Conservation (phyloP, 2,797 vertebrate species). For the Rhinogobio ventralis region DNA sequence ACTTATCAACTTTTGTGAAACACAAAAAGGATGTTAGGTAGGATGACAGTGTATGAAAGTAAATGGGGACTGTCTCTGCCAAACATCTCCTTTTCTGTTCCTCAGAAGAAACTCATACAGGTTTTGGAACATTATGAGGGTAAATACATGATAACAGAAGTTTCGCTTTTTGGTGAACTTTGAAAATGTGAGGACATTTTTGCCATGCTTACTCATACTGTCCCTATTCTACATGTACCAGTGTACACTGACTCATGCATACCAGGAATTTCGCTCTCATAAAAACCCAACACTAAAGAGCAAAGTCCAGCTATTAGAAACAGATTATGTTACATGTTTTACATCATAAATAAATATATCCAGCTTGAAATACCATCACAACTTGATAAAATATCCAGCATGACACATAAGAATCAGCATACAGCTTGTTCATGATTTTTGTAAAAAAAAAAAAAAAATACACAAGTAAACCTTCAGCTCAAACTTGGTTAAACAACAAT, state of each 20-base stretch:
- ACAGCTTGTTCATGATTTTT: not conserved
- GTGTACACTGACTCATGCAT: conserved; percentile 24
- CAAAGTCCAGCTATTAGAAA: conserved; percentile 50
- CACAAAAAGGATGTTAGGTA: conserved; percentile 12
- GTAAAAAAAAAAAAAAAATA: not conserved
- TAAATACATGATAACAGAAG: not conserved
- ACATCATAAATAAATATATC: not conserved
- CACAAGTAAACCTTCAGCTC: not conserved
- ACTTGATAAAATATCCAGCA: not conserved
- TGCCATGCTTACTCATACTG: not conserved
- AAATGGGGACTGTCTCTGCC: not conserved
- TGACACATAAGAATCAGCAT: not conserved
- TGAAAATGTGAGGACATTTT: not conserved
- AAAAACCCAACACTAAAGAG: conserved; percentile 7
- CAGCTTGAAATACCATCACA: not conserved
- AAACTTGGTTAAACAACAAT: not conserved
- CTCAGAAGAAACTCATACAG: not conserved
- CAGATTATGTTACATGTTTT: not conserved
- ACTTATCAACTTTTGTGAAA: not conserved
- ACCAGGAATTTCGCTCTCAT: conserved; percentile 15
- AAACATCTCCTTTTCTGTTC: conserved; percentile 29
- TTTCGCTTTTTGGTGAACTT: not conserved
- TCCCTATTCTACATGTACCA: not conserved
- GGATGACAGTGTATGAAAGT: not conserved
- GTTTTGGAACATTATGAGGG: not conserved